Conservation (phyloP, 2,113 vertebrate species). For the Pituophis catenifer region DNA sequence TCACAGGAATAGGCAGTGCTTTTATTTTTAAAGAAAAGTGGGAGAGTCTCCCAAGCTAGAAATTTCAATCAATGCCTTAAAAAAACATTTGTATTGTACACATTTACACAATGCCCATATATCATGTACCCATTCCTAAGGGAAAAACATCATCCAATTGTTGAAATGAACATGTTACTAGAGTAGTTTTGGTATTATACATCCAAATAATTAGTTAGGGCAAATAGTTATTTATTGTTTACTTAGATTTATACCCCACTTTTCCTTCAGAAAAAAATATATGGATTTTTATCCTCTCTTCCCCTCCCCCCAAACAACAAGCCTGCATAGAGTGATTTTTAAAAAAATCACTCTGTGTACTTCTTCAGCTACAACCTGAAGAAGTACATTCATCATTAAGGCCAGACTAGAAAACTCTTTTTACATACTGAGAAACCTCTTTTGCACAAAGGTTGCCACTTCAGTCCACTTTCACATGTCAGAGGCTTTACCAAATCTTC, state of each 20-base stretch:
- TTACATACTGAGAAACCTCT: neutral
- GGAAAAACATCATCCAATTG: neutral
- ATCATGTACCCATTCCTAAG: constrained; percentile 32
- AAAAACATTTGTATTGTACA: constrained; percentile 23
- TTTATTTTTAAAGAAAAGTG: neutral
- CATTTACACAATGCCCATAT: constrained; percentile 48
- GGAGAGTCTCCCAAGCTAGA: neutral
- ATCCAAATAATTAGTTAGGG: neutral
- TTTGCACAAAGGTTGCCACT: neutral
- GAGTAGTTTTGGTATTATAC: neutral
- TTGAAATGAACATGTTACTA: neutral
- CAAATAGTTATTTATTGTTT: neutral
- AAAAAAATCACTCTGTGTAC: too few relatives aligned
- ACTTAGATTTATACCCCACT: neutral
- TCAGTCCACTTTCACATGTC: neutral
- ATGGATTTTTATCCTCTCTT: neutral
- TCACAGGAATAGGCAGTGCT: too few relatives aligned
- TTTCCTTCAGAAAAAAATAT: neutral
- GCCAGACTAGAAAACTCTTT: neutral
- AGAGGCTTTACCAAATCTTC: neutral
- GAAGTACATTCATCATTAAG: neutral
- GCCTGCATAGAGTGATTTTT: neutral
- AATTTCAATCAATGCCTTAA: constrained; percentile 19
- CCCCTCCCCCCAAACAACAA: neutral
- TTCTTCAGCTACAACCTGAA: neutral